These are phyloP conservation scores for Toxostoma redivivum DNA, from an alignment of 2,113 vertebrate species.

Conservation along the genomic window DNA sequence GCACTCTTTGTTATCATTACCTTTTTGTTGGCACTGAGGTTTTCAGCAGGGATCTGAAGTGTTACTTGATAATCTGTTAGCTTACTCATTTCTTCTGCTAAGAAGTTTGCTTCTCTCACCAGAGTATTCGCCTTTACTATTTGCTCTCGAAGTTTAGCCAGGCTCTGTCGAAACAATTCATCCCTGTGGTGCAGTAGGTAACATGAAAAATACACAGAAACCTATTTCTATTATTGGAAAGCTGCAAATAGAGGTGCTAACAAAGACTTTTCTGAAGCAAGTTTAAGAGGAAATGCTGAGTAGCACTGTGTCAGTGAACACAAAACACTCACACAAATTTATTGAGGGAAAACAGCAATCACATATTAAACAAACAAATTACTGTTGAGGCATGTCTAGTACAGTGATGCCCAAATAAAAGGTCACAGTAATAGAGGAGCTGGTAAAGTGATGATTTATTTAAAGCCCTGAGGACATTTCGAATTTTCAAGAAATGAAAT, in stretches of 20 bases:
- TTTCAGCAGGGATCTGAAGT: constrained; percentile 94
- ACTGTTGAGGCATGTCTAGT: background rate
- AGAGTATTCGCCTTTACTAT: constrained; percentile 94
- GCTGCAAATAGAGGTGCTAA: background rate
- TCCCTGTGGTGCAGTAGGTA: constrained; percentile 76
- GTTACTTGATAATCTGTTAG: constrained; percentile 97
- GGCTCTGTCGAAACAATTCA: constrained; percentile 93
- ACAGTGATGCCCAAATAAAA: background rate
- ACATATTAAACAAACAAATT: background rate
- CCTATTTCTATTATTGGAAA: constrained; percentile 60
- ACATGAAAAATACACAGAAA: constrained; percentile 47
- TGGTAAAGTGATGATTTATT: background rate
- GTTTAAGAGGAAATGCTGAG: background rate
- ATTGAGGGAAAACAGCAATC: background rate
- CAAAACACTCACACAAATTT: background rate
- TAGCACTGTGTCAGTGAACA: background rate
- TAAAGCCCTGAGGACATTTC: background rate
- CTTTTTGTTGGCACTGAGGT: constrained; percentile 98
- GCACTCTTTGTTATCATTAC: constrained; percentile 65
- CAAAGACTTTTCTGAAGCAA: background rate
- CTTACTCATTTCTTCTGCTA: constrained; percentile 94
- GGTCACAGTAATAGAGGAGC: background rate
- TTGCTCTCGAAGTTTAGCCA: constrained; percentile 93
- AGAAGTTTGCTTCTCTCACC: constrained; percentile 95
- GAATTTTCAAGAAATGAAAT: constrained; percentile 4